phyloP scores from a whole-genome alignment of 2,797 vertebrate genomes.

The Potorous gilbertii region DNA sequence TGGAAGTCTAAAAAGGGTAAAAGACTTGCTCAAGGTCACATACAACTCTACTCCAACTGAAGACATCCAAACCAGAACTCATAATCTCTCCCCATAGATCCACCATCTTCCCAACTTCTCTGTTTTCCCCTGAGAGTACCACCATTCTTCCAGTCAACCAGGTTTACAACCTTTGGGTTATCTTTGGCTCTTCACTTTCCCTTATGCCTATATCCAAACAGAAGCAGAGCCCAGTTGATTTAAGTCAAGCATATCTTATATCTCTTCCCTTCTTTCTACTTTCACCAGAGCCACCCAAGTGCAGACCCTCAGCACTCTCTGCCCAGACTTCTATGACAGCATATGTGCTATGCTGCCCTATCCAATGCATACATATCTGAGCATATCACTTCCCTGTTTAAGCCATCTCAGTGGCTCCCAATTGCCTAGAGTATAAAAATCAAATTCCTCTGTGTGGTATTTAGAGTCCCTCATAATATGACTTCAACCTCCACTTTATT shows the following conservation, averaged over 20 bases:
- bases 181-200: neutral
- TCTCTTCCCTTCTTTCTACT: neutral
- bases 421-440: neutral
- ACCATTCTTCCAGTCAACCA: neutral
- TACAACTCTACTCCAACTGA: neutral
- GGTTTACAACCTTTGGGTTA: neutral
- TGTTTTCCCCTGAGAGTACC: neutral
- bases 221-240: neutral
- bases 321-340: neutral
- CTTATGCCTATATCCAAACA: neutral
- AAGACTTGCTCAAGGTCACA: neutral
- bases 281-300: neutral
- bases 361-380: neutral
- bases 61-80: neutral
- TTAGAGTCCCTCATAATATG: neutral
- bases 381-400: neutral
- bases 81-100: too few species aligned
- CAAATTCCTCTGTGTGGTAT: neutral
- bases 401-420: neutral
- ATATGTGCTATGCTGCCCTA: neutral
- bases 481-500: neutral
- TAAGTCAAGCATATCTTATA: neutral
- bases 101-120: neutral
- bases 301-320: neutral
- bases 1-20: neutral